A percentile compares a stretch with the other conserved stretches of the same genome.
phyloP scores from a whole-genome alignment of 1,140 invertebrate species.

The Atta colombica region DNA sequence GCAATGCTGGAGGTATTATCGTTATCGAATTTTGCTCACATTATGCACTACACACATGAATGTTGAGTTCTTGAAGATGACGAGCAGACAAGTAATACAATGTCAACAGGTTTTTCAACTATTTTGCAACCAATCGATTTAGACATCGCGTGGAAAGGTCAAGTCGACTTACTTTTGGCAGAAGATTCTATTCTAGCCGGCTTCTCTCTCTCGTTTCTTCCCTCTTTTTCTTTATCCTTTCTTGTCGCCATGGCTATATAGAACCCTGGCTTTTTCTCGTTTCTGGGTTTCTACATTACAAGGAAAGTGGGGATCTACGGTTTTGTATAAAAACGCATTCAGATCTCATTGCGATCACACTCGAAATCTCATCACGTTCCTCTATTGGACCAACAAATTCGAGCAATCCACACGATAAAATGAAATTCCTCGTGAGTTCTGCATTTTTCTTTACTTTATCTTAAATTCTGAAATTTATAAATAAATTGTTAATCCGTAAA shows the following conservation, averaged over 20 bases:
- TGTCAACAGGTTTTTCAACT: constrained; percentile 30
- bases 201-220: constrained; percentile 37
- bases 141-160: constrained; percentile 79
- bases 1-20: neutral
- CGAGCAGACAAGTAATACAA: neutral
- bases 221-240: constrained; percentile 69
- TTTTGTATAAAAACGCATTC: constrained; percentile 80
- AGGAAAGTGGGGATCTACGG: constrained; percentile 78
- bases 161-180: constrained; percentile 80
- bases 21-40: neutral
- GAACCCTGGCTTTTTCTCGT: constrained; percentile 57
- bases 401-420: constrained; percentile 74
- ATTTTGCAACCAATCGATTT: constrained; percentile 81
- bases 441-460: constrained; percentile 25
- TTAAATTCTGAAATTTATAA: neutral
- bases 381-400: constrained; percentile 67
- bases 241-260: neutral
- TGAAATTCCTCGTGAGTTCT: constrained; percentile 85
- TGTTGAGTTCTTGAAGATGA: neutral
- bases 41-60: neutral
- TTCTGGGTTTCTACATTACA: constrained; percentile 65
- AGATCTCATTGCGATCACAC: constrained; percentile 76
- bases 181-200: constrained; percentile 69
- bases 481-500: neutral
- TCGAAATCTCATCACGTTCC: constrained; percentile 74